Conservation (phyloP, 2,888 invertebrate genomes). For the Drosophila picticornis region DNA sequence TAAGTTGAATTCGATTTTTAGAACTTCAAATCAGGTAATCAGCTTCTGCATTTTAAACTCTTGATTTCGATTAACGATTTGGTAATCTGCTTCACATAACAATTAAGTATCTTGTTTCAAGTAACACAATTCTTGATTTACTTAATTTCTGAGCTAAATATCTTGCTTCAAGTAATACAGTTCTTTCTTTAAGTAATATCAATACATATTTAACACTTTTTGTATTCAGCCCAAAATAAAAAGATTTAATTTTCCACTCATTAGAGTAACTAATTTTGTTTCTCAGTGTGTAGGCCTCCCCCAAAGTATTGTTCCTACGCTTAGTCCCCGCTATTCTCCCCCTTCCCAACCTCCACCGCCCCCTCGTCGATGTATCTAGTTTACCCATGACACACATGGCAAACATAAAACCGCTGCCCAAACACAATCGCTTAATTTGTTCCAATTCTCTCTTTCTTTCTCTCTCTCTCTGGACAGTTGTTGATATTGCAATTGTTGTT, state of each 20-base stretch:
- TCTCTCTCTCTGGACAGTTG: slow-evolving; percentile 5
- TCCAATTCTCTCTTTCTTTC: slow-evolving; percentile 49
- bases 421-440: slow-evolving; percentile 67
- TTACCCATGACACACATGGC: slow-evolving; percentile 28
- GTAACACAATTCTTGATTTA: neutral
- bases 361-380: slow-evolving; percentile 21
- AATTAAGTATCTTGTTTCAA: neutral
- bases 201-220: neutral
- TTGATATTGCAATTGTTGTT: slow-evolving; percentile 24
- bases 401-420: slow-evolving; percentile 31
- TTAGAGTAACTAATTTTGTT: neutral
- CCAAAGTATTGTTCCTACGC: neutral
- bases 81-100: neutral
- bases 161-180: neutral
- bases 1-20: neutral
- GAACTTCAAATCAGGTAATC: neutral
- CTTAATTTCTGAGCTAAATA: neutral
- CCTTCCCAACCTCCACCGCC: neutral
- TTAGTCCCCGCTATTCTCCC: neutral
- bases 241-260: neutral
- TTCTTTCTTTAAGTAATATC: neutral
- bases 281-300: neutral
- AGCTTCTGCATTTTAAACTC: neutral
- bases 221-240: neutral
- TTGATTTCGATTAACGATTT: neutral